Conservation (phyloP, 2,113 vertebrate species). For the Mus spicilegus region DNA sequence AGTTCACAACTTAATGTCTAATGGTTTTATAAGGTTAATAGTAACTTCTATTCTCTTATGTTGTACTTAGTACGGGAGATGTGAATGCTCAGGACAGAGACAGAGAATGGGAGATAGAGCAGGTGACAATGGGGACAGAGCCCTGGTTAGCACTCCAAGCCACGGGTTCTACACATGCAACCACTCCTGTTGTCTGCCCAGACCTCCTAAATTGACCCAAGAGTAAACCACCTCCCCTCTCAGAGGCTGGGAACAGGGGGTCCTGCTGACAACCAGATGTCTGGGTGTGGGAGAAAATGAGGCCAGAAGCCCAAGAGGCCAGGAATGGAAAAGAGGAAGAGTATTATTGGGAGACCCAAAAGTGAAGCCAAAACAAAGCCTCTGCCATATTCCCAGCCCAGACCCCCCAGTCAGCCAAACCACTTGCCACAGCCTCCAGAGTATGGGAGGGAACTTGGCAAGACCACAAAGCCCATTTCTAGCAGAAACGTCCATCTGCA, state of each 20-base stretch:
- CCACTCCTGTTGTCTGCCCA: not conserved
- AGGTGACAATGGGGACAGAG: not conserved
- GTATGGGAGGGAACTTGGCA: slow-evolving; percentile 55
- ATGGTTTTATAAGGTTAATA: not conserved
- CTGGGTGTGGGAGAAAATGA: slow-evolving; percentile 38
- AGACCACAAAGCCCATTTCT: slow-evolving; percentile 61
- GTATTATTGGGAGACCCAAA: slow-evolving; percentile 50
- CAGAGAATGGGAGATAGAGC: not conserved
- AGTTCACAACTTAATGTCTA: not conserved
- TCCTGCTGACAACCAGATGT: slow-evolving; percentile 68
- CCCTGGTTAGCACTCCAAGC: not conserved
- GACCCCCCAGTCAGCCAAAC: slow-evolving; percentile 39
- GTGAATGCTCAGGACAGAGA: not conserved
- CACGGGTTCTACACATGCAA: not conserved
- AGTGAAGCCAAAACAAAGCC: slow-evolving; percentile 47
- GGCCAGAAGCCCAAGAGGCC: slow-evolving; percentile 60
- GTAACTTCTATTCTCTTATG: not conserved
- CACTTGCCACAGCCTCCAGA: slow-evolving; percentile 27
- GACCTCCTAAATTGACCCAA: not conserved
- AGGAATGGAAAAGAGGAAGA: slow-evolving; percentile 53
- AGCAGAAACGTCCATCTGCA: slow-evolving; percentile 9
- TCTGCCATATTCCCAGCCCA: not conserved
- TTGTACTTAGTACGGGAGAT: not conserved
- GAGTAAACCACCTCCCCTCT: slow-evolving; percentile 35
- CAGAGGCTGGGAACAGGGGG: slow-evolving; percentile 47